phyloP scores from a whole-genome alignment of 2,888 invertebrate species.

The Acanthosepion pharaonis region DNA sequence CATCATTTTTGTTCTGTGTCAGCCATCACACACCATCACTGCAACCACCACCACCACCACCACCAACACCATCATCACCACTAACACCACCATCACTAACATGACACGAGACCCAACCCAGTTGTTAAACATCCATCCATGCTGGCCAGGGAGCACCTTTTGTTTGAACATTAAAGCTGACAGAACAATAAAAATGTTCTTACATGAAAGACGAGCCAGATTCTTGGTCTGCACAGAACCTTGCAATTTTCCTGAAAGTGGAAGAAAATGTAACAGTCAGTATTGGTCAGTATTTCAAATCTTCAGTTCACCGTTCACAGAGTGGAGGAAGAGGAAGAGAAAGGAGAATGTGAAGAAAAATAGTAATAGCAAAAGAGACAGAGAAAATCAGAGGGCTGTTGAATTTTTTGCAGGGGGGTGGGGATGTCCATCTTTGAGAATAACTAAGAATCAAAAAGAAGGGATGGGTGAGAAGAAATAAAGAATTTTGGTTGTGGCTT shows the following conservation, averaged over 20 bases:
- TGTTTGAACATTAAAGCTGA: conserved; percentile 47
- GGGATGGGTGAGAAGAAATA: conserved; percentile 33
- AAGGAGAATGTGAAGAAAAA: not conserved
- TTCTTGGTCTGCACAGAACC: conserved; percentile 45
- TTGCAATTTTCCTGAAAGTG: conserved; percentile 47
- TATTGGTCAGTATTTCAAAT: conserved; percentile 44
- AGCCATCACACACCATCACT: not conserved
- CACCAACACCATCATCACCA: conserved; percentile 13
- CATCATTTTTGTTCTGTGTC: conserved; percentile 35
- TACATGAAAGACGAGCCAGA: conserved; percentile 47
- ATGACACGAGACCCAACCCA: conserved; percentile 24
- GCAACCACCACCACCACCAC: not conserved
- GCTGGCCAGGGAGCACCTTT: conserved; percentile 46
- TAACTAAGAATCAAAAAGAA: not conserved
- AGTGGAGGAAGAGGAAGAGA: conserved; percentile 37
- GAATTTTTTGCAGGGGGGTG: not conserved
- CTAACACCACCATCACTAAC: not conserved
- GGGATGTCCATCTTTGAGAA: not conserved
- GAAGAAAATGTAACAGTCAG: conserved; percentile 44
- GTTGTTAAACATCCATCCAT: conserved; percentile 41
- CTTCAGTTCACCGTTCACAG: conserved; percentile 46
- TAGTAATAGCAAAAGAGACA: not conserved
- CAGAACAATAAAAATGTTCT: conserved; percentile 47
- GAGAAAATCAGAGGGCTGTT: not conserved
- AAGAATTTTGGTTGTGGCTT: not conserved